A percentile compares a stretch with the other conserved stretches of the same genome.
phyloP scores from a whole-genome alignment of 2,797 vertebrate genomes.

The Sciurus carolinensis region DNA sequence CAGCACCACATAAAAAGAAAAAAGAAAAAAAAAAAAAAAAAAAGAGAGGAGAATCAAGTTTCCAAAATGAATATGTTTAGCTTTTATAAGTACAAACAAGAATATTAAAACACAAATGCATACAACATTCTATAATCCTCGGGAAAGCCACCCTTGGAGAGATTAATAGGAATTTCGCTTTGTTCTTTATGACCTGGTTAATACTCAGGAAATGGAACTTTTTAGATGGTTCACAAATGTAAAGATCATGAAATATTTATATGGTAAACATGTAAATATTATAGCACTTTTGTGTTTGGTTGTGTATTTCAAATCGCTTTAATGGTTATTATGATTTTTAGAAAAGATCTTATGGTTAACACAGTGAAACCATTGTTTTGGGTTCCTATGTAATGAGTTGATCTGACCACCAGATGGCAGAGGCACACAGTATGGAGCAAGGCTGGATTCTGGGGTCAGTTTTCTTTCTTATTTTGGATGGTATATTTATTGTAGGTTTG shows the following conservation, averaged over 20 bases:
- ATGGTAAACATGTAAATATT: background rate
- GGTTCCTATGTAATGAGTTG: background rate
- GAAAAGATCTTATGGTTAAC: background rate
- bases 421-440: background rate
- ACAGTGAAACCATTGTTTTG: background rate
- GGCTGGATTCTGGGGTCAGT: too few species aligned
- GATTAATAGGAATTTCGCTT: background rate
- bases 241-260: background rate
- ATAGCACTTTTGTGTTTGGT: too few species aligned
- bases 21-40: too few species aligned
- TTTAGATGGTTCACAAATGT: background rate
- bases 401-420: background rate
- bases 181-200: background rate
- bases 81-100: background rate
- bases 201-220: background rate
- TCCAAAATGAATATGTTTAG: background rate
- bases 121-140: background rate
- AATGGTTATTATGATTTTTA: background rate
- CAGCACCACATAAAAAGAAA: too few species aligned
- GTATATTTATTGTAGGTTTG: conserved; percentile 33
- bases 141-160: background rate
- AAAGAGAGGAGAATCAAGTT: background rate
- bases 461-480: background rate
- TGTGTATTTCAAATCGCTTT: background rate
- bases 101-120: background rate